phyloP scores from a whole-genome alignment of 1,140 invertebrate genomes.

The Heliconius hewitsoni region DNA sequence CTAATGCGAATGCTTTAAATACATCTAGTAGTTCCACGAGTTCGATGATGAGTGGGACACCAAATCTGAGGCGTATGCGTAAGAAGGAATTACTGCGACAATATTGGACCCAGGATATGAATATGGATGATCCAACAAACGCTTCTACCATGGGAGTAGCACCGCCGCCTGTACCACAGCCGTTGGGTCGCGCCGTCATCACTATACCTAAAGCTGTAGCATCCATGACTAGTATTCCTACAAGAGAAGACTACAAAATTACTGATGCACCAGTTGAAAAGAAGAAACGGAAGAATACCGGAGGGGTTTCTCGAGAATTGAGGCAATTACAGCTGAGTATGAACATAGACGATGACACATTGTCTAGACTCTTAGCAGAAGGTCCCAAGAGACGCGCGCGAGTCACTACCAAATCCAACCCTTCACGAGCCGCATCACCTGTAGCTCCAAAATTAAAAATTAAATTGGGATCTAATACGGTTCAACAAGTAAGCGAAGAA shows the following conservation, averaged over 20 bases:
- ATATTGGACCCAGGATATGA: slow-evolving; percentile 93
- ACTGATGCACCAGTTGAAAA: slow-evolving; percentile 85
- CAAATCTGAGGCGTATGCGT: slow-evolving; percentile 91
- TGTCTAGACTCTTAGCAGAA: slow-evolving; percentile 57
- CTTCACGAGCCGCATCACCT: slow-evolving; percentile 55
- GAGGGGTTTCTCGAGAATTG: slow-evolving; percentile 81
- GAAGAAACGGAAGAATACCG: slow-evolving; percentile 84
- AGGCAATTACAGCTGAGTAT: slow-evolving; percentile 78
- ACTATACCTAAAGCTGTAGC: slow-evolving; percentile 93
- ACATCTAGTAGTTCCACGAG: slow-evolving; percentile 55
- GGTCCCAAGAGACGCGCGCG: slow-evolving; percentile 81
- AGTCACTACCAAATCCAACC: slow-evolving; percentile 68
- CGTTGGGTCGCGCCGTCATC: slow-evolving; percentile 86
- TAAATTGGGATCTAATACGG: slow-evolving; percentile 86
- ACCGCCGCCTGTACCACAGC: slow-evolving; percentile 84
- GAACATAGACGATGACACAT: slow-evolving; percentile 74
- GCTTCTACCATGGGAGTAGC: slow-evolving; percentile 76
- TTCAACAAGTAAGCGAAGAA: slow-evolving; percentile 80
- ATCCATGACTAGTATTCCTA: slow-evolving; percentile 92
- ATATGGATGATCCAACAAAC: slow-evolving; percentile 87
- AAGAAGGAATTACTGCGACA: slow-evolving; percentile 92
- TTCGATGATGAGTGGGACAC: slow-evolving; percentile 82
- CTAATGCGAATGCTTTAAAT: slow-evolving; percentile 70
- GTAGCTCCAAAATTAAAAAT: slow-evolving; percentile 90
- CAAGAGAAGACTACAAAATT: slow-evolving; percentile 90